phyloP scores from a whole-genome alignment of 2,113 vertebrate species.

The Heteronetta atricapilla region DNA sequence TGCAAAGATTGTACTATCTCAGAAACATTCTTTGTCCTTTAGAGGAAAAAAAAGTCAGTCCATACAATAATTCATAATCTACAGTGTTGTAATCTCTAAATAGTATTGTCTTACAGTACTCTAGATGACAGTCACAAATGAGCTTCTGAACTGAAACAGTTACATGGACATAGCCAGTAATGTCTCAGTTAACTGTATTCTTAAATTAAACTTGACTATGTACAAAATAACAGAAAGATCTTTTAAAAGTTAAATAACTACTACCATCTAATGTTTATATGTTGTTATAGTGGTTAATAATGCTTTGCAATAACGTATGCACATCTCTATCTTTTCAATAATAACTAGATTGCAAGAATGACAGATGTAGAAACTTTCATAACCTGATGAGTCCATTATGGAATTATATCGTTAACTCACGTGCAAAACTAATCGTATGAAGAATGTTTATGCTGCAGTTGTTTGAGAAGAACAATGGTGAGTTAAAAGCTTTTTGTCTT shows the following conservation, averaged over 20 bases:
- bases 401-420: background rate
- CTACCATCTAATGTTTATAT: background rate
- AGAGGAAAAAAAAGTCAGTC: background rate
- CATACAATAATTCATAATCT: background rate
- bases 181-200: background rate
- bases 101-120: background rate
- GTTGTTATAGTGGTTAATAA: background rate
- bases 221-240: background rate
- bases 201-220: background rate
- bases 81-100: background rate
- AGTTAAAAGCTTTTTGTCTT: background rate
- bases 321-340: background rate
- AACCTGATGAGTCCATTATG: slow-evolving; percentile 11
- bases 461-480: background rate
- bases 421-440: background rate
- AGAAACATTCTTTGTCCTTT: background rate
- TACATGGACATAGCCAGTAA: background rate
- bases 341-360: slow-evolving; percentile 1
- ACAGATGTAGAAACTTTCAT: background rate
- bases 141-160: background rate
- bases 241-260: background rate
- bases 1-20: background rate
- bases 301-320: background rate
- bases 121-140: background rate
- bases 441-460: background rate